phyloP scores from a whole-genome alignment of 1,140 invertebrate genomes.

The Brachionus rotundiformis region DNA sequence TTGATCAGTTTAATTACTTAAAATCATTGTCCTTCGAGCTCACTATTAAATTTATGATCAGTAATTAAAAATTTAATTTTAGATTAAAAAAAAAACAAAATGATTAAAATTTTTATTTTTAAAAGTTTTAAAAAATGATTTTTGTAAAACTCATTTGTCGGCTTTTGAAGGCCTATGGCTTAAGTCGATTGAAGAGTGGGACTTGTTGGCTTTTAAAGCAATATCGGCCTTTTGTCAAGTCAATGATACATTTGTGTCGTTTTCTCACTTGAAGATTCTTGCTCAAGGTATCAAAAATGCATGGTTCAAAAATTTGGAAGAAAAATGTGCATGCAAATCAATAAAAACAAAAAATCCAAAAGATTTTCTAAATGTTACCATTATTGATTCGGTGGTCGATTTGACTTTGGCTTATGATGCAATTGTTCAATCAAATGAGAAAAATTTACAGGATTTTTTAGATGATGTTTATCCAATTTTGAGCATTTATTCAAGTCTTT shows the following conservation, averaged over 20 bases:
- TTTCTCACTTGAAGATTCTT: background rate
- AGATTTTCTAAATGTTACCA: background rate
- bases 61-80: background rate
- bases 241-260: background rate
- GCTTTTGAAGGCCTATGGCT: background rate
- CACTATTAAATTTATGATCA: constrained; percentile 19
- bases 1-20: background rate
- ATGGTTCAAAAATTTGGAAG: background rate
- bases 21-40: constrained; percentile 9
- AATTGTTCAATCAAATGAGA: background rate
- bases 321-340: constrained; percentile 12
- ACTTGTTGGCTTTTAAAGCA: constrained; percentile 10
- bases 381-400: background rate
- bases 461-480: constrained; percentile 1
- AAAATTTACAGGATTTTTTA: constrained; percentile 20
- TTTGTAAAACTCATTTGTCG: constrained; percentile 4
- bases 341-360: background rate
- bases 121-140: constrained; percentile 25
- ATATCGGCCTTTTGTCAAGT: constrained; percentile 8
- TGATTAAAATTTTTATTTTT: background rate
- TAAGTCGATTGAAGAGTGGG: constrained; percentile 5
- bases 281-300: background rate
- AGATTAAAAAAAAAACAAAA: background rate
- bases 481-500: background rate
- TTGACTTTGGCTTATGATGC: constrained; percentile 3